Base-by-base conservation (phyloP, 2,113 vertebrate genomes). In the Triplophysa dalaica region DNA sequence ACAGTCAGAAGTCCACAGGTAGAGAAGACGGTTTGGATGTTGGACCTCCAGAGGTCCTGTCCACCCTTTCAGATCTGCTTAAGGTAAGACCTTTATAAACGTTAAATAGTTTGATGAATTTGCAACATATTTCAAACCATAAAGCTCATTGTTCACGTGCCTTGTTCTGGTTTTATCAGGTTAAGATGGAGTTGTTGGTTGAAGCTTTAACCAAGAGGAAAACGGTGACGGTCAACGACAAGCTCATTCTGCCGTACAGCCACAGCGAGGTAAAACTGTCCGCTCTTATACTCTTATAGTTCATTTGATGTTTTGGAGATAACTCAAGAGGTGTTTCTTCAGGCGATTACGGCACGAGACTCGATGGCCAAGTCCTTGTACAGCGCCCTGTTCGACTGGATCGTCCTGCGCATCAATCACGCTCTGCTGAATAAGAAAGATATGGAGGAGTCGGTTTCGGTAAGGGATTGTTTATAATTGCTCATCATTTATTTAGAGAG, bases 331-430 rank as follows among this genome's bases (percentile, higher is more conserved):
- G 10, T 6, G 0, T 24, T 12, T 76, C 61, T 14, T 13, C 85
- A 99, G 98, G 98, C 98, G 2, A 90, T 98, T 83, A 99, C 98
- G 1, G 96, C 98, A 61, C 94, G 97, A 8, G 97, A 99, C 90
- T 99, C 97, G 24, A 98, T 99, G 98, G 98, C 98, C n/a, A 99
- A 99, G 89, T 99, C 98, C 29, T 86, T 99, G 68, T 99, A 99
- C 90, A 98, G 97, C 13, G 97, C 98, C n/a, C 91, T 99, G 64
- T 99, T 99, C 22, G 97, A 99, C 70, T 99, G 98, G 98, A 99
- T 99, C 1, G 97, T 99, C 69, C 92, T 99, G 45, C 89, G 97
- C n/a, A 98, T 99, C 86, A 99, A 99, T 90, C 98, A 99, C 0
- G 97, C 98, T 0, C 94, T 99, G 48, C 95, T 99, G 16, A 99